Evolutionary conservation across 2,113 vertebrate genomes (phyloP), one percentile per base, ranked within the genome.

Genomic region (Cryptomyrus ogoouensis): DNA sequence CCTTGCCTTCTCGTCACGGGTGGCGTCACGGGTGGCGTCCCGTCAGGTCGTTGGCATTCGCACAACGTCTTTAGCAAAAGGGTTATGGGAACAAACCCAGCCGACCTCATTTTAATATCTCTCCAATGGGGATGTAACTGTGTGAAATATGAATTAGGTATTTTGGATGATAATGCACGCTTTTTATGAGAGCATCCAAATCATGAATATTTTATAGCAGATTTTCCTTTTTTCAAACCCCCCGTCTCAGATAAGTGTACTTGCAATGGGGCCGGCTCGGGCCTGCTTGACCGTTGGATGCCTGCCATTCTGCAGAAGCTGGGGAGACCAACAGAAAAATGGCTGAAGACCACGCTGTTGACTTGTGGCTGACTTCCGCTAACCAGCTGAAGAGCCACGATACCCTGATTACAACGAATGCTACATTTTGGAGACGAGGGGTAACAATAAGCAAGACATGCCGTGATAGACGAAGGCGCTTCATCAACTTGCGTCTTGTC

Each of bases 81-180:
- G 62, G n/a, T 70, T 70, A 27, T 31, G n/a, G 62, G n/a, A 70
- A 13, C 62, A 5, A 70, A 70, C n/a, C 0, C 10, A 44, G 6
- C 77, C 4, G 19, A 24, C 7, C n/a, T 24, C 47, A 86, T 90
- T 90, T 92, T 83, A 83, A 89, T 91, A 90, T 90, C 58, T 89
- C 77, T 56, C 53, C 92, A 93, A 93, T 94, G 93, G 92, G 86
- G 35, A 24, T 47, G 89, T 70, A 86, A 90, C 88, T 89, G 15
- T 66, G 91, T 93, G 91, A 90, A 89, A 91, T 53, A 21, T 88
- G 84, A 89, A 91, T 86, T 24, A 50, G 6, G 24, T 27, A 15
- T 47, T 47, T 83, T 50, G 44, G 83, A 17, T 42, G 77, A 27
- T 27, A 49, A 24, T 42, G 39, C 24, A 46, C 3, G 19, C 44